Evolutionary conservation across 2,113 vertebrate genomes (phyloP), one percentile per base, ranked within the genome.

Genomic region (Amazona vittata): DNA sequence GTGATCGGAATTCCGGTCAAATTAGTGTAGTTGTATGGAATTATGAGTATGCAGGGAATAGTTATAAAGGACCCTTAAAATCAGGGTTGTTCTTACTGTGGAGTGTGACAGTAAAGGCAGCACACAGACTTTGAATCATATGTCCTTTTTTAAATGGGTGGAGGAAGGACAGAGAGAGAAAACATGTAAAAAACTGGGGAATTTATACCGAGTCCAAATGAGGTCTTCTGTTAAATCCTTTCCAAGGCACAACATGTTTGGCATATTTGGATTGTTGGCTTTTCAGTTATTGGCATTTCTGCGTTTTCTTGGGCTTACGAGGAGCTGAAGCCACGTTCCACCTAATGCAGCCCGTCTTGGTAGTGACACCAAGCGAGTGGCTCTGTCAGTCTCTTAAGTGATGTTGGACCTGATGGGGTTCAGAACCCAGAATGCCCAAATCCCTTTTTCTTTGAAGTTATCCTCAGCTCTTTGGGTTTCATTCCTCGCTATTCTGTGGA

Each of bases 381-480:
- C n/a, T 81, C 43, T 7, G 0, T 44, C 44, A 15, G 0, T 35
- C 81, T 91, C 49, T 21, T n/a, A 5, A 33, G 73, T 91, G 20
- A 35, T 69, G 52, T 46, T 73, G 83, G 24, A 33, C 67, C 82
- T 53, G 0, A 2, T 12, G 80, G 59, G n/a, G 43, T 83, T 59
- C 31, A 2, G 63, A 28, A 5, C 22, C 44, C 15, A 9, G 53
- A 60, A 69, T 12, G 71, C 75, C 83, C 65, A 70, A 70, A 93
- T 47, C 65, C 68, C 50, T 21, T 79, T 88, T 57, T 25, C 62
- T 91, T 83, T 77, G 84, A 85, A 93, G 87, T 68, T 70, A 0
- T 47, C 83, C 94, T 96, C 9, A 0, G 67, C 57, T 74, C 43
- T 86, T 88, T 63, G 82, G 78, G 70, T 93, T 96, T 95, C 92